These are phyloP conservation scores for Cyrtorhinus lividipennis DNA, from an alignment of 1,140 invertebrate species.

Conservation along the genomic window DNA sequence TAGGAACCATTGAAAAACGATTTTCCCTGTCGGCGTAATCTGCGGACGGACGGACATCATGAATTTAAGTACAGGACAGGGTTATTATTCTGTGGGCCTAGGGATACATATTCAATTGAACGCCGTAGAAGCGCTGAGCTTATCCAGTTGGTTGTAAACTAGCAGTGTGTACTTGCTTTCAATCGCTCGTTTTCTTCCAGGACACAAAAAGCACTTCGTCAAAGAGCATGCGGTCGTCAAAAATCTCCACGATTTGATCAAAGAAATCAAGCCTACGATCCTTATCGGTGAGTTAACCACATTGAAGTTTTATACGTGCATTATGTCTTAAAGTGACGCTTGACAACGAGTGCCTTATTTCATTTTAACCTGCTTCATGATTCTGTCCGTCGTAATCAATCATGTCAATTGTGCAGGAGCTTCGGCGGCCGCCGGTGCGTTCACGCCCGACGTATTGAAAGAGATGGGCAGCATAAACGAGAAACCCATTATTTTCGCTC, in stretches of 20 bases:
- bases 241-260: slow-evolving; percentile 60
- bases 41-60: too few species aligned
- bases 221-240: slow-evolving; percentile 66
- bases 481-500: slow-evolving; percentile 80
- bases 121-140: too few species aligned
- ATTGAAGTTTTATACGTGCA: neutral
- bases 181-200: slow-evolving; percentile 24
- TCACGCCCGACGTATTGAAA: slow-evolving; percentile 68
- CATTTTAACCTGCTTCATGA: too few species aligned
- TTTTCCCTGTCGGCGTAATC: too few species aligned
- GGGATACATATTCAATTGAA: too few species aligned
- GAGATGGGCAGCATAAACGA: slow-evolving; percentile 77
- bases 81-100: too few species aligned
- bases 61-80: too few species aligned
- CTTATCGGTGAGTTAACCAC: slow-evolving; percentile 70
- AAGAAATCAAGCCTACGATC: slow-evolving; percentile 66
- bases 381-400: too few species aligned
- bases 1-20: too few species aligned
- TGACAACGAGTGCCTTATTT: slow-evolving; percentile 12
- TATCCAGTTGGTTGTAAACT: too few species aligned
- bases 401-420: slow-evolving; percentile 55
- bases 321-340: too few species aligned
- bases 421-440: slow-evolving; percentile 73
- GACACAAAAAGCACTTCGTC: slow-evolving; percentile 66
- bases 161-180: too few species aligned